These are phyloP conservation scores for Dryobotodes eremita DNA, from an alignment of 2,888 invertebrate species.

Conservation along the genomic window DNA sequence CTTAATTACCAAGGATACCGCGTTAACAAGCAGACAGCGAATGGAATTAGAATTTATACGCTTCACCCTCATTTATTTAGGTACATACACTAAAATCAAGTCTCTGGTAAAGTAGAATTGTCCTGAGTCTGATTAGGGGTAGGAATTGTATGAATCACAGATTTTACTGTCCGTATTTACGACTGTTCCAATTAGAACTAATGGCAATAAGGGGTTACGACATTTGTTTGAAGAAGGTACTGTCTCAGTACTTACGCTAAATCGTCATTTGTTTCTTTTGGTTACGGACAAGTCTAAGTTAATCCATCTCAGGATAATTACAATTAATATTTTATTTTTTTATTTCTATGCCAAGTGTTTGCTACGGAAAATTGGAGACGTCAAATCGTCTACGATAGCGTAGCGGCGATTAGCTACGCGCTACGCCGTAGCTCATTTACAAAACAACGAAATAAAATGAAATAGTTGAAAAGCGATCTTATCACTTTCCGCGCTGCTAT, in stretches of 20 bases:
- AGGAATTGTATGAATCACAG: conserved; percentile 6
- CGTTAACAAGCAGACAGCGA: conserved; percentile 12
- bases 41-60: conserved; percentile 33
- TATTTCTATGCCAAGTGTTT: too few species aligned
- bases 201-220: neutral
- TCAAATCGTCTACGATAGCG: too few species aligned
- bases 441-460: too few species aligned
- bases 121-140: neutral
- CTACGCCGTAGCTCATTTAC: neutral
- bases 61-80: conserved; percentile 19
- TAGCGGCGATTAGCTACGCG: neutral
- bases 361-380: too few species aligned
- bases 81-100: conserved; percentile 12
- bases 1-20: neutral
- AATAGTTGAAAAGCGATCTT: too few species aligned
- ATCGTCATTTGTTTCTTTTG: neutral
- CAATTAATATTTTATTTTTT: too few species aligned
- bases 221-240: conserved; percentile 3
- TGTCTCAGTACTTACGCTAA: neutral
- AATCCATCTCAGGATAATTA: too few species aligned
- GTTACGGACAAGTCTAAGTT: neutral
- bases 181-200: conserved; percentile 20
- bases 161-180: conserved; percentile 18
- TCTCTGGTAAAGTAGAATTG: neutral
- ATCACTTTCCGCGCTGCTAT: too few species aligned